Evolutionary conservation across 2,888 invertebrate genomes (phyloP).

Genomic region (Leucania comma): DNA sequence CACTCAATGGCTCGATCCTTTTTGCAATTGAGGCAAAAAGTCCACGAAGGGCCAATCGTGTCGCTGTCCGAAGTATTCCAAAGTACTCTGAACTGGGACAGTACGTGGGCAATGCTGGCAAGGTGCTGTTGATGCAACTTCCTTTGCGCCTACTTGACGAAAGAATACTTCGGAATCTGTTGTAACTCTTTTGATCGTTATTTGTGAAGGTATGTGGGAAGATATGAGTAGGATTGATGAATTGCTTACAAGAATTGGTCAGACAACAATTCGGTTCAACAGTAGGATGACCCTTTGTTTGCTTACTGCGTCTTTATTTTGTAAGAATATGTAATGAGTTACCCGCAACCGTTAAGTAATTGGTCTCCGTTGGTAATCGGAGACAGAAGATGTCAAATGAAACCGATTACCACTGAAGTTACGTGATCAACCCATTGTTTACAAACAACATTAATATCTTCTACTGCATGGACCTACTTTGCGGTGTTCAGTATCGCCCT

Average conservation of each 20-base stretch:
- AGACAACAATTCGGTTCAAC: slow-evolving; percentile 20
- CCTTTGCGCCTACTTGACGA: slow-evolving; percentile 80
- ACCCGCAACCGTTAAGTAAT: slow-evolving; percentile 29
- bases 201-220: slow-evolving; percentile 51
- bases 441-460: slow-evolving; percentile 38
- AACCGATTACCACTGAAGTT: slow-evolving; percentile 35
- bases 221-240: slow-evolving; percentile 52
- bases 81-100: slow-evolving; percentile 70
- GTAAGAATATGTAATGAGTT: slow-evolving; percentile 14
- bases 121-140: slow-evolving; percentile 85
- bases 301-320: not conserved
- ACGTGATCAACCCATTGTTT: slow-evolving; percentile 35
- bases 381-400: slow-evolving; percentile 30
- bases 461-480: slow-evolving; percentile 12
- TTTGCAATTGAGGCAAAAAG: slow-evolving; percentile 67
- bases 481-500: slow-evolving; percentile 13
- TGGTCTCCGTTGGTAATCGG: slow-evolving; percentile 18
- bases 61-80: slow-evolving; percentile 59
- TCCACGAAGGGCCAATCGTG: slow-evolving; percentile 77
- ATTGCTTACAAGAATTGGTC: slow-evolving; percentile 32
- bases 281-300: slow-evolving; percentile 23
- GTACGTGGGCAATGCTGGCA: slow-evolving; percentile 75
- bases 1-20: slow-evolving; percentile 54
- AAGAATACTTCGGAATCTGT: slow-evolving; percentile 73
- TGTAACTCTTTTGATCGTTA: slow-evolving; percentile 59